Evolutionary conservation across 2,888 invertebrate genomes (phyloP).

Genomic region (Meteorus cinctellus): DNA sequence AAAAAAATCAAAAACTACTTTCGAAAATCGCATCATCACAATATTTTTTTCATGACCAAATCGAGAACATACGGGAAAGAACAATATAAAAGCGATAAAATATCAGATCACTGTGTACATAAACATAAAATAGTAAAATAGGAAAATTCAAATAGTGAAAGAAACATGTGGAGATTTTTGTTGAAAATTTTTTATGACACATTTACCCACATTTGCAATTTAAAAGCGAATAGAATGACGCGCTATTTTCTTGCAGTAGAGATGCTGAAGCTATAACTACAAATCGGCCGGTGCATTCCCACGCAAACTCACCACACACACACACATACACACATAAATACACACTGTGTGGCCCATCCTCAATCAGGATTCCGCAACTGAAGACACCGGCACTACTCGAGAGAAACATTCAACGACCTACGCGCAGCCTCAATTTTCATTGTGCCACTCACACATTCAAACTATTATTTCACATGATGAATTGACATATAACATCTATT

Average conservation of each 20-base stretch:
- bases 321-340: background rate
- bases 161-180: background rate
- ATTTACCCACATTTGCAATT: constrained; percentile 56
- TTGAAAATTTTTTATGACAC: constrained; percentile 52
- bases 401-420: constrained; percentile 37
- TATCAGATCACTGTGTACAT: background rate
- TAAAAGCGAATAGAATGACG: constrained; percentile 18
- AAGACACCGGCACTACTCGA: constrained; percentile 16
- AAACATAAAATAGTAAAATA: constrained; percentile 3
- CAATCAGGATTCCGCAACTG: constrained; percentile 45
- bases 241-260: constrained; percentile 36
- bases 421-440: constrained; percentile 39
- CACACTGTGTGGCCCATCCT: constrained; percentile 39
- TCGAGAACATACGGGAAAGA: background rate
- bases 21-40: background rate
- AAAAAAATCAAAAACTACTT: background rate
- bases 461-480: background rate
- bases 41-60: background rate
- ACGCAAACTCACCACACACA: constrained; percentile 39
- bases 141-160: background rate
- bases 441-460: background rate
- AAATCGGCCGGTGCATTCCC: constrained; percentile 42
- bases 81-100: background rate
- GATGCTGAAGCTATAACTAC: constrained; percentile 38
- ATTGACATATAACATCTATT: background rate